phyloP scores from a whole-genome alignment of 1,140 invertebrate species.

The Lucilia sericata region DNA sequence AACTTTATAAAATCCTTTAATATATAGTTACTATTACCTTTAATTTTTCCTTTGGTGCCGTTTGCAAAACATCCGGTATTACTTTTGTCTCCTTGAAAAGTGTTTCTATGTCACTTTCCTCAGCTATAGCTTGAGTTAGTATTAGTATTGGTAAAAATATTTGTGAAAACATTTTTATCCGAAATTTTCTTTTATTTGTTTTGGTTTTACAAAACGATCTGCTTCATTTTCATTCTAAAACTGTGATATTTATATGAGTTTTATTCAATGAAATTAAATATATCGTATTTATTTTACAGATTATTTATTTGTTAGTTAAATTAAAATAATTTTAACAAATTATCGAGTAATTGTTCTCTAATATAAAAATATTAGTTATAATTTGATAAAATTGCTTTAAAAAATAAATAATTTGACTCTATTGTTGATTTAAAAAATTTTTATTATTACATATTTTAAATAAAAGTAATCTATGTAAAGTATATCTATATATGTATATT shows the following conservation, averaged over 20 bases:
- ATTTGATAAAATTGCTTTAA: too few relatives aligned
- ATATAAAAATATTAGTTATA: too few relatives aligned
- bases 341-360: neutral
- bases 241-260: neutral
- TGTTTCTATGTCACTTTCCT: conserved; percentile 27
- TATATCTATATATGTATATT: too few relatives aligned
- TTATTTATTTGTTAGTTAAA: neutral
- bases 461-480: too few relatives aligned
- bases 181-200: neutral
- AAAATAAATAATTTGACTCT: too few relatives aligned
- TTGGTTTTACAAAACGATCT: too few relatives aligned
- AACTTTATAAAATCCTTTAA: too few relatives aligned
- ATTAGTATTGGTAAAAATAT: neutral
- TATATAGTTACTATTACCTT: too few relatives aligned
- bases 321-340: neutral
- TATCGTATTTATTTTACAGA: neutral
- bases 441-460: too few relatives aligned
- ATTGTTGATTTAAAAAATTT: too few relatives aligned
- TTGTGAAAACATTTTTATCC: neutral
- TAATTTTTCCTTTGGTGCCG: conserved; percentile 43
- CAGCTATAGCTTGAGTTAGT: neutral
- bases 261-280: neutral
- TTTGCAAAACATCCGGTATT: conserved; percentile 35
- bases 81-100: conserved; percentile 46
- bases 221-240: neutral